Percentiles rank a stretch among this genome's conserved stretches.
These are phyloP conservation scores for Phalanger gymnotis DNA, from an alignment of 2,797 vertebrate species.

Conservation along the genomic window DNA sequence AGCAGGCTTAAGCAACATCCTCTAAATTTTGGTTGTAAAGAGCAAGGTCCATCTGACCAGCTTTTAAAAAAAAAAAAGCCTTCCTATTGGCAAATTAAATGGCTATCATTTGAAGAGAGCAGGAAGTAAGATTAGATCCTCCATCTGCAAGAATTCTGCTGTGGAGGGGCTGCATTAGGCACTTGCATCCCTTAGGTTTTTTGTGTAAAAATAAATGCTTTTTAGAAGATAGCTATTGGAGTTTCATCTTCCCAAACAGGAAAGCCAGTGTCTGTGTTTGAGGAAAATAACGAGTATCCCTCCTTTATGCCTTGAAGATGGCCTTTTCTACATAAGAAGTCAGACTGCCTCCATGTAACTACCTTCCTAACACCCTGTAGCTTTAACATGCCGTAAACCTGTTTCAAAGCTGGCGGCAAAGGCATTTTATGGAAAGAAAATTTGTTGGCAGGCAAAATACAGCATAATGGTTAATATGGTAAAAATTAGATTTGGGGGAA, in stretches of 20 bases:
- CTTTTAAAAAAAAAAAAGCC: not conserved
- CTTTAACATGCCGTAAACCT: slow-evolving; percentile 19
- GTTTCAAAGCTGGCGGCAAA: slow-evolving; percentile 47
- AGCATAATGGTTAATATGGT: slow-evolving; percentile 56
- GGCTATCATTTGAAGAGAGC: slow-evolving; percentile 72
- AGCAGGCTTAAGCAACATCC: not conserved
- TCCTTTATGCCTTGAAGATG: slow-evolving; percentile 66
- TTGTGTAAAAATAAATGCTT: slow-evolving; percentile 63
- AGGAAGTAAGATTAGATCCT: slow-evolving; percentile 62
- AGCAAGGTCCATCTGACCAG: not conserved
- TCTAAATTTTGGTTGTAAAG: not conserved
- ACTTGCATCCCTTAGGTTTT: slow-evolving; percentile 70
- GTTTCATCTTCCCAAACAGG: slow-evolving; percentile 63
- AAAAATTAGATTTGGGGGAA: slow-evolving; percentile 74
- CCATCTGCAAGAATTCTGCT: slow-evolving; percentile 70
- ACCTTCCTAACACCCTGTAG: slow-evolving; percentile 39
- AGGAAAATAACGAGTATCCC: slow-evolving; percentile 74
- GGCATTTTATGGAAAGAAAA: slow-evolving; percentile 66
- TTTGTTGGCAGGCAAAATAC: slow-evolving; percentile 39
- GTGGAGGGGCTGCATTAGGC: slow-evolving; percentile 61
- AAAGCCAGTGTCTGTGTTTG: slow-evolving; percentile 71
- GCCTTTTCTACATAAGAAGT: slow-evolving; percentile 71
- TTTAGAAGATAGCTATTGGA: slow-evolving; percentile 79
- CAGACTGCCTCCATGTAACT: slow-evolving; percentile 48
- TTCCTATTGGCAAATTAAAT: slow-evolving; percentile 56